These are phyloP conservation scores for Exocentrus adspersus DNA, from an alignment of 2,888 invertebrate species.

Conservation along the genomic window DNA sequence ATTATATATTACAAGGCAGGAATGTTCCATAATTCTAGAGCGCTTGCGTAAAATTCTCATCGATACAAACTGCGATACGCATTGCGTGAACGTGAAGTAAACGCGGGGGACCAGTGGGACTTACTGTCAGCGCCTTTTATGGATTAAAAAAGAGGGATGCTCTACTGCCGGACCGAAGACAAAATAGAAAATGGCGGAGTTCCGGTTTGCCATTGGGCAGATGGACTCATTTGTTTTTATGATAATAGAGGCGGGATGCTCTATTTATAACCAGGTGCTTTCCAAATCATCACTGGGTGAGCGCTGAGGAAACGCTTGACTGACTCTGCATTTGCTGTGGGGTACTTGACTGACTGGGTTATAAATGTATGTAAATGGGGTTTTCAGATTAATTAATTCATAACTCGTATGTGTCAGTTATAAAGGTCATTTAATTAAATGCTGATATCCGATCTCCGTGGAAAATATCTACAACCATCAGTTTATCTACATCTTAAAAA, in stretches of 20 bases:
- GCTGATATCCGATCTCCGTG: too few relatives aligned
- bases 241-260: slow-evolving; percentile 52
- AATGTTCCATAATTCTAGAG: slow-evolving; percentile 31
- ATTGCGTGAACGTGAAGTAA: slow-evolving; percentile 49
- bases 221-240: slow-evolving; percentile 59
- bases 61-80: slow-evolving; percentile 56
- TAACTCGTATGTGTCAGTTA: neutral
- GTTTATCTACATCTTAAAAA: too few relatives aligned
- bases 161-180: slow-evolving; percentile 50
- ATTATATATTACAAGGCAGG: slow-evolving; percentile 7
- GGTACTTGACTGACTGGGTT: slow-evolving; percentile 2
- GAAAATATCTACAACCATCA: too few relatives aligned
- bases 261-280: slow-evolving; percentile 37
- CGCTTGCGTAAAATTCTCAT: slow-evolving; percentile 51
- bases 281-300: slow-evolving; percentile 28
- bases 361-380: slow-evolving; percentile 10
- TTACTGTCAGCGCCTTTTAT: slow-evolving; percentile 55
- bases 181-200: slow-evolving; percentile 60
- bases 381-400: slow-evolving; percentile 6
- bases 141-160: slow-evolving; percentile 62
- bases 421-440: neutral
- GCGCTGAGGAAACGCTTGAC: slow-evolving; percentile 11
- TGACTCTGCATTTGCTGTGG: slow-evolving; percentile 2
- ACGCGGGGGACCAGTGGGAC: slow-evolving; percentile 36
- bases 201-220: slow-evolving; percentile 58